Base-by-base conservation (phyloP, 2,888 invertebrate genomes). In the Xanthia togata region DNA sequence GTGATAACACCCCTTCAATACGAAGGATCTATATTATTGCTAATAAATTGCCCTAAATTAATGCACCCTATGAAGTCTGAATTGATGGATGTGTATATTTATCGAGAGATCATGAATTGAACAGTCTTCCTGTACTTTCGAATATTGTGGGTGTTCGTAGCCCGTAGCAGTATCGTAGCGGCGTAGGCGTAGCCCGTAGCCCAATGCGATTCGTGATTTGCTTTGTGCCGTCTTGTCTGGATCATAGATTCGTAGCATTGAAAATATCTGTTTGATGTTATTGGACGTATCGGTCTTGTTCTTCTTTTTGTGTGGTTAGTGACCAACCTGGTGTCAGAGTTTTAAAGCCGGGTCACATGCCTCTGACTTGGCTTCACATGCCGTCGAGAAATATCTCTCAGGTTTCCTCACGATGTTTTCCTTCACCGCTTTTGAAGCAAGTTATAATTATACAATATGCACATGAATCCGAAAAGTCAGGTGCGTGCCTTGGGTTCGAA, bases 91-190 rank as follows among this genome's bases (percentile, higher is more conserved):
- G 64, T 62, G 17, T 44, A 69, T 70, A 31, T 70, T 82, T 65
- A 82, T 73, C 59, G 65, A n/a, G 59, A 64, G 50, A 67, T 38
- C 55, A 80, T 67, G 70, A 41, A 60, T 60, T 55, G 35, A 70
- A 78, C 70, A 14, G 65, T 59, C 60, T 67, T 70, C 44, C 53
- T 63, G 47, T 55, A 67, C 9, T 64, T 35, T 59, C 12, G 3
- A 57, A 55, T 67, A 50, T 47, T 62, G 14, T 73, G 73, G 50
- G 9, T 70, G 47, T 68, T 64, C 81, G 80, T 81, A 81, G 81
- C 71, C 14, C 71, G 80, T 80, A 80, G 81, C 79, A 41, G 60
- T 53, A 31, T 76, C 76, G 80, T 79, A 79, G 79, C 80, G 14
- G 60, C 59, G 67, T 70, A 63, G 50, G 17, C 79, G 68, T 55